Conservation (phyloP, 2,797 vertebrate genomes). For the Denticeps clupeoides region DNA sequence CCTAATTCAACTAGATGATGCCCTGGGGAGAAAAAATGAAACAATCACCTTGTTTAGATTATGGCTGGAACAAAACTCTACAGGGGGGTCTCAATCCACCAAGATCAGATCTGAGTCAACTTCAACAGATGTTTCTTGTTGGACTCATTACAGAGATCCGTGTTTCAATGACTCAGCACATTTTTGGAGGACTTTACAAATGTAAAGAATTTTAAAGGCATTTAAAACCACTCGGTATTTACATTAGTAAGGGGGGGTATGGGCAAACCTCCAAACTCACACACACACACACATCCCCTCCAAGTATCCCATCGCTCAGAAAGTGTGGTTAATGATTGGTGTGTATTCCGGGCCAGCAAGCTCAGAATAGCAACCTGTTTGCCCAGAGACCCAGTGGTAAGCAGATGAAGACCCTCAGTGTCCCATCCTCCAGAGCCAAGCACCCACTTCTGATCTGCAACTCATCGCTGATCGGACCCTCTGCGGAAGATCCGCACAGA, state of each 20-base stretch:
- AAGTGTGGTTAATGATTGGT: conserved; percentile 34
- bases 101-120: background rate
- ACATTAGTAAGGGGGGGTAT: too few species aligned
- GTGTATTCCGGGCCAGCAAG: conserved; percentile 48
- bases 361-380: conserved; percentile 52
- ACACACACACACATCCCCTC: conserved; percentile 2
- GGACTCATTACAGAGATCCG: background rate
- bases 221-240: too few species aligned
- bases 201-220: too few species aligned
- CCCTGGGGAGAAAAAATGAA: background rate
- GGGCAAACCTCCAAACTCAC: background rate
- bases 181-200: too few species aligned
- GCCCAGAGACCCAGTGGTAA: conserved; percentile 45
- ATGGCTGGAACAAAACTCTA: background rate
- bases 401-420: background rate
- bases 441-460: too few species aligned
- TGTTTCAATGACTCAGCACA: too few species aligned
- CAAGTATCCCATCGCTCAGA: conserved; percentile 3
- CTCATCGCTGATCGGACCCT: too few species aligned
- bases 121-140: too few species aligned
- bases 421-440: background rate
- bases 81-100: background rate
- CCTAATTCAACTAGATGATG: background rate
- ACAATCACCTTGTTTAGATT: background rate
- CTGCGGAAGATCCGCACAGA: too few species aligned